phyloP scores from a whole-genome alignment of 2,113 vertebrate species.

The Nyctereutes procyonoides region DNA sequence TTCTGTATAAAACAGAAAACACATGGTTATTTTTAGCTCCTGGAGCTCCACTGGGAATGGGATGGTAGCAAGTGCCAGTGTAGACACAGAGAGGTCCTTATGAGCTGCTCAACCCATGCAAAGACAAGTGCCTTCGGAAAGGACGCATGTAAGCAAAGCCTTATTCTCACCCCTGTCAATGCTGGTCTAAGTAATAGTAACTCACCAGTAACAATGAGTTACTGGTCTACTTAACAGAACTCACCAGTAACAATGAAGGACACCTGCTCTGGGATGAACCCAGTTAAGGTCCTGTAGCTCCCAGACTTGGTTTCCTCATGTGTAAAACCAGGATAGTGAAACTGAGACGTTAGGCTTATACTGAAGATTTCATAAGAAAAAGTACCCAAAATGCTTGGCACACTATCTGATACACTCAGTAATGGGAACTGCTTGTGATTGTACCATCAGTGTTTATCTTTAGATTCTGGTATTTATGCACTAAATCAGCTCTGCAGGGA shows the following conservation, averaged over 20 bases:
- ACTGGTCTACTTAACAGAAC: accelerated
- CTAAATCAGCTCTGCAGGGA: not conserved
- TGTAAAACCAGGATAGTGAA: not conserved
- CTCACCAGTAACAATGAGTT: not conserved
- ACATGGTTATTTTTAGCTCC: not conserved
- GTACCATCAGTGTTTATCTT: not conserved
- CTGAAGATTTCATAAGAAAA: no score
- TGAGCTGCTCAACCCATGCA: not conserved
- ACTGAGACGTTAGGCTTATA: not conserved
- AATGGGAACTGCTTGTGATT: no score
- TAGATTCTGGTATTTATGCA: no score
- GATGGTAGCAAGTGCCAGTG: accelerated
- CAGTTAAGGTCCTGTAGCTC: not conserved
- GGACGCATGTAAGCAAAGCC: not conserved
- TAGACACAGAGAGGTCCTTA: not conserved
- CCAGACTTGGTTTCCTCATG: not conserved
- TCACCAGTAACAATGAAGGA: not conserved
- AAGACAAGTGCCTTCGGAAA: not conserved
- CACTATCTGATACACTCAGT: not conserved
- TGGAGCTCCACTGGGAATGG: not conserved
- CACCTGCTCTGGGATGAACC: not conserved
- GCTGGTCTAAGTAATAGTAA: accelerated
- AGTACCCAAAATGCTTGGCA: not conserved
- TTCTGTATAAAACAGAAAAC: not conserved
- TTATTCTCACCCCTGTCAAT: accelerated